Percentiles rank a stretch among this genome's conserved stretches.
Evolutionary conservation across 2,888 invertebrate species (phyloP).

Genomic region (Anthrax anthrax): DNA sequence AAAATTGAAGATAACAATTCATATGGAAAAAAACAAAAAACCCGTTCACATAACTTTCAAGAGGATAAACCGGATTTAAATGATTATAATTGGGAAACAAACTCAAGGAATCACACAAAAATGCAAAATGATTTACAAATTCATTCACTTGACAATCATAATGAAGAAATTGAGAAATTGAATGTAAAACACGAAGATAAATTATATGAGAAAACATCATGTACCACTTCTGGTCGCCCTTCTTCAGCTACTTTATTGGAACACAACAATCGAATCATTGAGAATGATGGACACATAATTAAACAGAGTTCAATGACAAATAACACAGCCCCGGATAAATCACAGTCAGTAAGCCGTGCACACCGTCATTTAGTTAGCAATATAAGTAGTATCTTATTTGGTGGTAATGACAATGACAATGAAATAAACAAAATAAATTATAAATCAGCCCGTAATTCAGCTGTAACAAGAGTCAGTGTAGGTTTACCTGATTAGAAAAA

Average conservation of each 20-base stretch:
- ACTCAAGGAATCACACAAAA: background rate
- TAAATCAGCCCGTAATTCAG: slow-evolving; percentile 11
- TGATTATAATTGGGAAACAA: background rate
- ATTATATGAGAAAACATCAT: background rate
- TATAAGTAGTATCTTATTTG: slow-evolving; percentile 7
- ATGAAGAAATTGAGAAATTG: background rate
- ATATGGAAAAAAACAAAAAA: background rate
- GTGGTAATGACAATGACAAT: slow-evolving; percentile 8
- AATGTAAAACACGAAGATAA: background rate
- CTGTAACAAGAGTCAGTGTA: slow-evolving; percentile 12
- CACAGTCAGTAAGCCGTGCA: slow-evolving; percentile 3
- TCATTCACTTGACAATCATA: background rate
- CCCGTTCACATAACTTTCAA: background rate
- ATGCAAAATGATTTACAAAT: background rate
- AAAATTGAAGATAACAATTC: too few species aligned
- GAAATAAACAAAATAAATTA: background rate
- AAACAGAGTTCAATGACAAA: background rate
- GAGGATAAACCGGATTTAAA: background rate
- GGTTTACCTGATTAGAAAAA: slow-evolving; percentile 12
- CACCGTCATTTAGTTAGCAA: slow-evolving; percentile 12
- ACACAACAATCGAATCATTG: background rate
- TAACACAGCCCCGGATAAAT: background rate
- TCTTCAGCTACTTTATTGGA: background rate
- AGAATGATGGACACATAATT: too few species aligned
- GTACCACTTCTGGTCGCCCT: too few species aligned